These are phyloP conservation scores for Trididemnum clinides DNA, from an alignment of 23 tunicate species.

Conservation along the genomic window DNA sequence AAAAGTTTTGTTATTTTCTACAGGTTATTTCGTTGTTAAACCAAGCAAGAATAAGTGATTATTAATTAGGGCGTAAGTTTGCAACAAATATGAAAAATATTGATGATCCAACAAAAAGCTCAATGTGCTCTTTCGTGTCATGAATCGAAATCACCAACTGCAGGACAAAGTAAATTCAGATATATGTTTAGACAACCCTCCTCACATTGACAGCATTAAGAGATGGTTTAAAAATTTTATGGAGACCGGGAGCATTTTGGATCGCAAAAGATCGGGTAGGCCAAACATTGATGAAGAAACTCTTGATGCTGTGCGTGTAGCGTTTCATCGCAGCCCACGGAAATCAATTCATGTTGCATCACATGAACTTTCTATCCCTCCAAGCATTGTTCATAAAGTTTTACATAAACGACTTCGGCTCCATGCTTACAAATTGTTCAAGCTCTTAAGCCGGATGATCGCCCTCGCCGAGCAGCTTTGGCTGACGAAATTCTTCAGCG, in stretches of 20 bases:
- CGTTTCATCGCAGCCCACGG: not conserved
- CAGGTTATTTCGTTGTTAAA: not conserved
- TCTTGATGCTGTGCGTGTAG: not conserved
- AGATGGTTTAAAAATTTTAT: not conserved
- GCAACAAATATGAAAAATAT: not conserved
- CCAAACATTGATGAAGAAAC: not conserved
- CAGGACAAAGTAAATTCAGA: not conserved
- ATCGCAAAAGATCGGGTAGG: not conserved
- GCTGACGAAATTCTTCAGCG: no score
- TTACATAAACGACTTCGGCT: not conserved
- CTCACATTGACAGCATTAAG: not conserved
- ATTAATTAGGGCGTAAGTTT: not conserved
- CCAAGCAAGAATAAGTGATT: not conserved
- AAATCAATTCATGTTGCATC: not conserved
- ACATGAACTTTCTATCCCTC: not conserved
- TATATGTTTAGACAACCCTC: no score
- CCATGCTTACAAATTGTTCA: no score
- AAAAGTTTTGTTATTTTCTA: not conserved
- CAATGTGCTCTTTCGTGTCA: not conserved
- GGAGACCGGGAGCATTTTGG: not conserved
- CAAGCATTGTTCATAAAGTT: not conserved
- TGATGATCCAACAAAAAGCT: not conserved
- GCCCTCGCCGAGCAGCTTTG: no score
- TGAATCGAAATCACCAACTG: not conserved
- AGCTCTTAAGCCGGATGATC: no score